These are phyloP conservation scores for Drosophila murphyi DNA, from an alignment of 1,140 invertebrate genomes.

Conservation along the genomic window DNA sequence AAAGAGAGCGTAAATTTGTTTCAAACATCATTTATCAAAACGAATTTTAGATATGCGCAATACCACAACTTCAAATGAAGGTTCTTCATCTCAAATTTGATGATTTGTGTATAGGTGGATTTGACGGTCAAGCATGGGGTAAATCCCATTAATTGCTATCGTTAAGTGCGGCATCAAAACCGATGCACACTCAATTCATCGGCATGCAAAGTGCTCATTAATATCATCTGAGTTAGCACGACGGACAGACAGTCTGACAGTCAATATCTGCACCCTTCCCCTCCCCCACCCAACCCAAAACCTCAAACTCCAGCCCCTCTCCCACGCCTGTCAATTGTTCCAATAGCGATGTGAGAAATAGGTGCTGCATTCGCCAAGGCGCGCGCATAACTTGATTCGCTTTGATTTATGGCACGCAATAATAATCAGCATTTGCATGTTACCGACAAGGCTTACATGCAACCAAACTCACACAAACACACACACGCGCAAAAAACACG, in stretches of 20 bases:
- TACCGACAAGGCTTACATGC: conserved; percentile 15
- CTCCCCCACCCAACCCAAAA: too few relatives aligned
- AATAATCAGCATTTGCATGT: conserved; percentile 78
- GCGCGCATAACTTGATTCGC: conserved; percentile 73
- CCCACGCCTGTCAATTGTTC: not conserved
- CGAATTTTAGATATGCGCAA: too few relatives aligned
- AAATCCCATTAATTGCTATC: not conserved
- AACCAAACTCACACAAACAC: conserved; percentile 1
- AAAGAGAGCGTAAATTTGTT: not conserved
- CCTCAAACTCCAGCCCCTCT: not conserved
- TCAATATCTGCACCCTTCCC: not conserved
- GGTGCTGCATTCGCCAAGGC: conserved; percentile 60
- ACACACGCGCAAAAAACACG: conserved; percentile 5
- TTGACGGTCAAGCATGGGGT: too few relatives aligned
- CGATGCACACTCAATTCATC: conserved; percentile 52
- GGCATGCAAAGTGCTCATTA: conserved; percentile 71
- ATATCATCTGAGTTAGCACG: conserved; percentile 39
- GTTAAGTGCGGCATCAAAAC: conserved; percentile 4
- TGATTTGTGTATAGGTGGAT: too few relatives aligned
- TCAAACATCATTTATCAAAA: not conserved
- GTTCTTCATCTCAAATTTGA: too few relatives aligned
- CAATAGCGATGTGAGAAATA: conserved; percentile 39
- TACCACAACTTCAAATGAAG: too few relatives aligned
- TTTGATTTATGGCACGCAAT: conserved; percentile 80
- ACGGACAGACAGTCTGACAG: too few relatives aligned